These are phyloP conservation scores for Sylvicapra grimmia DNA, from an alignment of 2,113 vertebrate species.

Conservation along the genomic window DNA sequence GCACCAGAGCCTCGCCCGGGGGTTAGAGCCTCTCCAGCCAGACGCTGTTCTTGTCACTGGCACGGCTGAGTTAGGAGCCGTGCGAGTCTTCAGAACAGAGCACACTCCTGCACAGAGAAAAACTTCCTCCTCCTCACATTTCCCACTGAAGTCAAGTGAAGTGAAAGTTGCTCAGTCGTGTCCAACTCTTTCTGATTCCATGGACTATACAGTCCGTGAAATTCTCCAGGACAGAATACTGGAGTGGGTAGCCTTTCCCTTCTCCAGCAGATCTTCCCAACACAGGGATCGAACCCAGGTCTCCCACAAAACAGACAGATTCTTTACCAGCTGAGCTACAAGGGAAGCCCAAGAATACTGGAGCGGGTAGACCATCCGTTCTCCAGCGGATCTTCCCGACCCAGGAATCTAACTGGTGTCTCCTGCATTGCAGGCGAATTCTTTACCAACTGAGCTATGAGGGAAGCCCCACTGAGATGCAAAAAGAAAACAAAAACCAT, in stretches of 20 bases:
- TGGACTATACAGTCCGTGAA: neutral
- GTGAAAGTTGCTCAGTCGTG: neutral
- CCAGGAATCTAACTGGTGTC: neutral
- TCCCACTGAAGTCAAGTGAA: neutral
- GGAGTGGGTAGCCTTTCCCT: neutral
- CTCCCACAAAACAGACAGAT: neutral
- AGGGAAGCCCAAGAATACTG: neutral
- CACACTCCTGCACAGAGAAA: neutral
- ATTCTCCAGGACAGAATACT: neutral
- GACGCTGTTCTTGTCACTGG: neutral
- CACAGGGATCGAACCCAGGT: neutral
- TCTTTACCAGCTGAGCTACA: neutral
- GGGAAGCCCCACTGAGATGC: neutral
- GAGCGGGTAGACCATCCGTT: neutral
- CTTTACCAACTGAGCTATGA: neutral
- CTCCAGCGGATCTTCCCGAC: neutral
- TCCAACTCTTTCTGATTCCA: neutral
- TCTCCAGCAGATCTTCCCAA: neutral
- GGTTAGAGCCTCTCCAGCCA: neutral
- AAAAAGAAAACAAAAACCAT: neutral
- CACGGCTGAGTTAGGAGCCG: neutral
- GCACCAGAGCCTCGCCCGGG: fast-evolving
- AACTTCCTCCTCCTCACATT: neutral
- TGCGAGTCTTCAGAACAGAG: fast-evolving
- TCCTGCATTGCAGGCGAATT: neutral